Conservation (phyloP, 2,888 invertebrate genomes). For the Terebella lapidaria region DNA sequence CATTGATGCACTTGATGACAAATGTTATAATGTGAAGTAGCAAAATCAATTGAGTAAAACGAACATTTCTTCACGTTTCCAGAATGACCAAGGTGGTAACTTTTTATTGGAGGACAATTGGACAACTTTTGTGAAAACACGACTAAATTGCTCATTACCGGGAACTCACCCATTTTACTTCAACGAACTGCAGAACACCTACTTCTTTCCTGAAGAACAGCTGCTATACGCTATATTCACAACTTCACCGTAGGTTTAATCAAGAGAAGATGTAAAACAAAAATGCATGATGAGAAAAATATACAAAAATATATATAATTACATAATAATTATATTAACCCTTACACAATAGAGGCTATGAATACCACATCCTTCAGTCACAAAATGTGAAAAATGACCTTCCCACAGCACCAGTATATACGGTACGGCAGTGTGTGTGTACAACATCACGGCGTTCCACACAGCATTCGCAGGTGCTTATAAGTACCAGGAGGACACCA, state of each 20-base stretch:
- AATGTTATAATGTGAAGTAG: too few species aligned
- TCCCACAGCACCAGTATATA: constrained; percentile 71
- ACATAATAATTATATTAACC: too few species aligned
- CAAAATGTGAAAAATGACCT: too few species aligned
- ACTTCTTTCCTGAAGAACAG: constrained; percentile 44
- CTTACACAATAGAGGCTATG: too few species aligned
- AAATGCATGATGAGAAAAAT: too few species aligned
- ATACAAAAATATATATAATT: too few species aligned
- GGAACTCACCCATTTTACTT: constrained; percentile 84
- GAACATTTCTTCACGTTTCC: too few species aligned
- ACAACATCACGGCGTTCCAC: constrained; percentile 76
- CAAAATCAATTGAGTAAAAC: too few species aligned
- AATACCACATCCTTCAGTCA: too few species aligned
- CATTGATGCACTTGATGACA: too few species aligned
- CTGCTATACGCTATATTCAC: constrained; percentile 92
- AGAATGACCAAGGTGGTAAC: constrained; percentile 69
- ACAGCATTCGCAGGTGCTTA: constrained; percentile 79
- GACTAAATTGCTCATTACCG: constrained; percentile 90
- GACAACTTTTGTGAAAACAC: constrained; percentile 89
- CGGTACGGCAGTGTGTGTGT: constrained; percentile 88
- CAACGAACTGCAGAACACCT: constrained; percentile 76
- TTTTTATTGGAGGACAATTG: constrained; percentile 76
- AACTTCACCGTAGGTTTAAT: constrained; percentile 66
- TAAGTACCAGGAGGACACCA: constrained; percentile 73
- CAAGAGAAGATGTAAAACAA: too few species aligned